Percentiles rank a stretch among this genome's conserved stretches.
phyloP scores from a whole-genome alignment of 2,797 vertebrate genomes.

The Xerus rutilus region DNA sequence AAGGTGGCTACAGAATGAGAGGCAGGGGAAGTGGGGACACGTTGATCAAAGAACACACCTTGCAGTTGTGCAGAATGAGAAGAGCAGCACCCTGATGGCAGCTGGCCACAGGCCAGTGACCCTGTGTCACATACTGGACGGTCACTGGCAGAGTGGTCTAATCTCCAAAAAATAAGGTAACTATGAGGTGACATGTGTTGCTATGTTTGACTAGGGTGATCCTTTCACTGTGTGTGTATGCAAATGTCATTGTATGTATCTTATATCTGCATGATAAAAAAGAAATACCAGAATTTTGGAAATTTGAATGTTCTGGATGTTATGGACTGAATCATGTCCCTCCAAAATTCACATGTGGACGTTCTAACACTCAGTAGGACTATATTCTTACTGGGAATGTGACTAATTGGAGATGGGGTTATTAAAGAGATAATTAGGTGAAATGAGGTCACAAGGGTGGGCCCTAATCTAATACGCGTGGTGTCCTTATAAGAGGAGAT shows the following conservation, averaged over 20 bases:
- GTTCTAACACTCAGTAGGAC: not conserved
- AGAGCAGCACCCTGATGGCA: no score
- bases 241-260: not conserved
- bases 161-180: not conserved
- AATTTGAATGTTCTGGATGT: not conserved
- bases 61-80: not conserved
- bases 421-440: not conserved
- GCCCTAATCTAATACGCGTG: not conserved
- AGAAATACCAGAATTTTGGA: not conserved
- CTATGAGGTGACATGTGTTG: not conserved
- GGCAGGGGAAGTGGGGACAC: not conserved
- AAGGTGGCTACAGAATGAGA: no score
- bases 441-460: no score
- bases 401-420: not conserved
- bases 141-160: not conserved
- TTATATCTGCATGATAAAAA: not conserved
- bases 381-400: not conserved
- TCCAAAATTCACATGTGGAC: not conserved
- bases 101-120: not conserved
- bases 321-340: not conserved
- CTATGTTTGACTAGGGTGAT: no score
- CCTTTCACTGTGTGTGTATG: not conserved
- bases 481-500: not conserved
- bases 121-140: fast-evolving
- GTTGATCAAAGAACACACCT: not conserved